These are phyloP conservation scores for Punctoribates punctum DNA, from an alignment of 2,888 invertebrate genomes.

Conservation along the genomic window DNA sequence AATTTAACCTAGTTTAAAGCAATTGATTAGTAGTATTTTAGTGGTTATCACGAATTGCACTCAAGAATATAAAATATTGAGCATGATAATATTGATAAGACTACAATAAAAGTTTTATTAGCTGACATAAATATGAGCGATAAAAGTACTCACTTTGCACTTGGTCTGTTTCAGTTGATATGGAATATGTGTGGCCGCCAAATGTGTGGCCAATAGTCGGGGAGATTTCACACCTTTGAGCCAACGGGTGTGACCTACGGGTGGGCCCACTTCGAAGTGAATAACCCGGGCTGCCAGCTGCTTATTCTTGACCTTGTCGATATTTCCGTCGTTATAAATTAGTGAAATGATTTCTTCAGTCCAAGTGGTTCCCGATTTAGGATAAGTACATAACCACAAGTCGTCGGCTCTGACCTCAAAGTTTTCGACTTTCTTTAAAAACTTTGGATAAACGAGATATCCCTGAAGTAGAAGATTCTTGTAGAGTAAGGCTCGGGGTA, in stretches of 20 bases:
- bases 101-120: too few relatives aligned
- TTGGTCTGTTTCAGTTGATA: conserved; percentile 46
- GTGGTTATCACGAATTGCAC: too few relatives aligned
- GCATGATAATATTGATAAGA: too few relatives aligned
- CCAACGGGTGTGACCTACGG: conserved; percentile 48
- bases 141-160: conserved; percentile 47
- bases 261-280: conserved; percentile 49
- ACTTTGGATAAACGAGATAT: conserved; percentile 47
- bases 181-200: conserved; percentile 49
- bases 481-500: conserved; percentile 47
- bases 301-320: conserved; percentile 50
- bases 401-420: conserved; percentile 70
- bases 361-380: conserved; percentile 65
- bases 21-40: too few relatives aligned
- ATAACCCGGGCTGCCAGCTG: conserved; percentile 51
- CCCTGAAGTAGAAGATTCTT: conserved; percentile 47
- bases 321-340: conserved; percentile 48
- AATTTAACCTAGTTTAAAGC: too few relatives aligned
- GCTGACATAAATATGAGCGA: too few relatives aligned
- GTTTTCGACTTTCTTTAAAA: conserved; percentile 53
- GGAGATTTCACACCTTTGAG: conserved; percentile 49
- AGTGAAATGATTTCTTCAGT: conserved; percentile 55
- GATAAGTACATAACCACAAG: conserved; percentile 81
- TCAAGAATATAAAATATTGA: too few relatives aligned
- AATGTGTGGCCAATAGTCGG: conserved; percentile 52